A percentile compares a stretch with the other conserved stretches of the same genome.
phyloP scores from a whole-genome alignment of 2,797 vertebrate genomes.

The Hyperoplus immaculatus region DNA sequence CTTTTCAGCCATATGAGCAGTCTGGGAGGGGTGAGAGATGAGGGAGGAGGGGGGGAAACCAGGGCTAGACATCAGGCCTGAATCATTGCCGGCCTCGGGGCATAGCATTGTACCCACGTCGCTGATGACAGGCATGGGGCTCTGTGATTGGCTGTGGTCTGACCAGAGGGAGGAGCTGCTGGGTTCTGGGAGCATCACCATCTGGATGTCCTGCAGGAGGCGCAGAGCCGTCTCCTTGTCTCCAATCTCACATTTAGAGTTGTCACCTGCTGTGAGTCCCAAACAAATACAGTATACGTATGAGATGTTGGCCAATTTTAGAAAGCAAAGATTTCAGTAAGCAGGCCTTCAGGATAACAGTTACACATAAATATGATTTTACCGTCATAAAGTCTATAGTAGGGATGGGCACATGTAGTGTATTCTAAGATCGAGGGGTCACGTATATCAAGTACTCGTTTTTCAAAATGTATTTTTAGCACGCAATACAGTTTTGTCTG shows the following conservation, averaged over 20 bases:
- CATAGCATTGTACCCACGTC: slow-evolving; percentile 67
- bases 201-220: slow-evolving; percentile 83
- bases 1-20: slow-evolving; percentile 40
- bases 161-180: slow-evolving; percentile 72
- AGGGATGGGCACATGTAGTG: too few relatives aligned
- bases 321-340: not conserved
- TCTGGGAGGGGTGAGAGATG: slow-evolving; percentile 33
- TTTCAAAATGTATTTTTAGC: too few relatives aligned
- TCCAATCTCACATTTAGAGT: slow-evolving; percentile 82
- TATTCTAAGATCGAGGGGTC: too few relatives aligned
- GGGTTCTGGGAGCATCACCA: slow-evolving; percentile 75
- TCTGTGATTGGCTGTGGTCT: slow-evolving; percentile 77
- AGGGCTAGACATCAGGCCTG: not conserved
- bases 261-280: slow-evolving; percentile 76
- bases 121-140: slow-evolving; percentile 75
- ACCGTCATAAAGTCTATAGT: too few relatives aligned
- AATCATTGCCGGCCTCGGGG: slow-evolving; percentile 40
- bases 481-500: too few relatives aligned
- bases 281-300: not conserved
- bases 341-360: not conserved
- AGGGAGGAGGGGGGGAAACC: slow-evolving; percentile 43
- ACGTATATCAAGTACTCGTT: too few relatives aligned
- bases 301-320: not conserved
- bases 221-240: slow-evolving; percentile 85
- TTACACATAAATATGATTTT: not conserved